phyloP scores from a whole-genome alignment of 92 coral and sea anemone species.

The Epizoanthus illoricatus region DNA sequence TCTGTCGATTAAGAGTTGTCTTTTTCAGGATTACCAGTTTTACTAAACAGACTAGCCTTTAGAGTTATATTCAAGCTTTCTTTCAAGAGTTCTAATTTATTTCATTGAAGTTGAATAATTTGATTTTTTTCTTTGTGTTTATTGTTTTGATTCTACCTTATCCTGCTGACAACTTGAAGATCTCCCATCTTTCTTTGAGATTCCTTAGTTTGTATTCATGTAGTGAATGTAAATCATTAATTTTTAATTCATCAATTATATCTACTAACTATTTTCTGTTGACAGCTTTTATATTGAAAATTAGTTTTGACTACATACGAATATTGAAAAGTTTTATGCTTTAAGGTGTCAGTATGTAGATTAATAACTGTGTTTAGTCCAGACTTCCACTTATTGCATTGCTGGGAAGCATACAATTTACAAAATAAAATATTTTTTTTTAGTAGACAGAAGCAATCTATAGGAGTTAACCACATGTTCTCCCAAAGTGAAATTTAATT shows the following conservation, averaged over 20 bases:
- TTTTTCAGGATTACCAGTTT: too few species aligned
- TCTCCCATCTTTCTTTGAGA: background rate
- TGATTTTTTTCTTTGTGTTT: background rate
- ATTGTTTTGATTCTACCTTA: conserved; percentile 5
- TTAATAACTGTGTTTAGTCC: background rate
- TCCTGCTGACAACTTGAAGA: background rate
- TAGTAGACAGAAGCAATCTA: background rate
- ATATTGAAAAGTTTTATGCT: background rate
- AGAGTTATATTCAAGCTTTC: too few species aligned
- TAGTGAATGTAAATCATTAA: conserved; percentile 4
- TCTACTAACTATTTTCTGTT: conserved; percentile 6
- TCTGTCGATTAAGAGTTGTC: too few species aligned
- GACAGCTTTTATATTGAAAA: background rate
- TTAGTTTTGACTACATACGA: conserved; percentile 5
- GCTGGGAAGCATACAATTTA: background rate
- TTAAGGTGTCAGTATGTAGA: background rate
- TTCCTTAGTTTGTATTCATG: background rate
- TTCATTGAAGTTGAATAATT: conserved; percentile 15
- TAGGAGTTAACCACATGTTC: background rate
- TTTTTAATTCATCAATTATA: conserved; percentile 12
- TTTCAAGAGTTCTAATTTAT: too few species aligned
- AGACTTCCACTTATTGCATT: background rate
- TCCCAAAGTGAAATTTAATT: conserved; percentile 25
- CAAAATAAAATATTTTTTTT: background rate
- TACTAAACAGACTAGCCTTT: too few species aligned